Percentiles rank a stretch among this genome's conserved stretches.
Evolutionary conservation across 2,113 vertebrate genomes (phyloP).

Genomic region (Petromus typicus): DNA sequence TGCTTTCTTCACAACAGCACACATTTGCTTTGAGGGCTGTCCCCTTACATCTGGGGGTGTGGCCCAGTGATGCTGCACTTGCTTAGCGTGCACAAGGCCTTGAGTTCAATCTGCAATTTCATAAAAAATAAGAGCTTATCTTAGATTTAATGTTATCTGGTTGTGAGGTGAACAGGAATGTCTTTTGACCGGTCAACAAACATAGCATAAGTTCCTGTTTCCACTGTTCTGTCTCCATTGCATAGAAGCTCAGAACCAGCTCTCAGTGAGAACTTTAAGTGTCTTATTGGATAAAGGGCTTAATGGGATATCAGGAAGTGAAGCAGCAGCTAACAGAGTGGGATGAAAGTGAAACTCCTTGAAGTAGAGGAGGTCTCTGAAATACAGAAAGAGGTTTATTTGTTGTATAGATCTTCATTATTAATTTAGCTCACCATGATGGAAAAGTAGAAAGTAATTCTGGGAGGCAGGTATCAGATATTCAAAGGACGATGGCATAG

Average conservation of each 20-base stretch:
- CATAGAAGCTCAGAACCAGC: conserved; percentile 24
- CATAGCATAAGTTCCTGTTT: neutral
- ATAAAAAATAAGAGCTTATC: neutral
- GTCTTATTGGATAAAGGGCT: neutral
- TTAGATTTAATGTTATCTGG: neutral
- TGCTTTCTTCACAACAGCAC: conserved; percentile 30
- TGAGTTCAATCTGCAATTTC: neutral
- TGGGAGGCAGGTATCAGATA: neutral
- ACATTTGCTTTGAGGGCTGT: conserved; percentile 14
- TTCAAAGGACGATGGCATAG: neutral
- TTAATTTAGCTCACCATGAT: neutral
- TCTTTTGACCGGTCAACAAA: conserved; percentile 7
- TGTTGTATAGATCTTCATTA: neutral
- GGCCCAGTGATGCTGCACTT: neutral
- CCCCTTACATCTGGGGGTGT: neutral
- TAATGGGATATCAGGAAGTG: neutral
- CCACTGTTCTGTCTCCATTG: neutral
- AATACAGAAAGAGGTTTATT: neutral
- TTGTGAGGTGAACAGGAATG: conserved; percentile 25
- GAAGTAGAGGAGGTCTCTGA: neutral
- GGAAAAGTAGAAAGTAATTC: neutral
- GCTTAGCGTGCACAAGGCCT: neutral
- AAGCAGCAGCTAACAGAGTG: neutral
- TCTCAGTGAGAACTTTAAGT: neutral
- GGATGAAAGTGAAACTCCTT: neutral